Base-by-base conservation (phyloP, 2,113 vertebrate species). In the Tyto alba region DNA sequence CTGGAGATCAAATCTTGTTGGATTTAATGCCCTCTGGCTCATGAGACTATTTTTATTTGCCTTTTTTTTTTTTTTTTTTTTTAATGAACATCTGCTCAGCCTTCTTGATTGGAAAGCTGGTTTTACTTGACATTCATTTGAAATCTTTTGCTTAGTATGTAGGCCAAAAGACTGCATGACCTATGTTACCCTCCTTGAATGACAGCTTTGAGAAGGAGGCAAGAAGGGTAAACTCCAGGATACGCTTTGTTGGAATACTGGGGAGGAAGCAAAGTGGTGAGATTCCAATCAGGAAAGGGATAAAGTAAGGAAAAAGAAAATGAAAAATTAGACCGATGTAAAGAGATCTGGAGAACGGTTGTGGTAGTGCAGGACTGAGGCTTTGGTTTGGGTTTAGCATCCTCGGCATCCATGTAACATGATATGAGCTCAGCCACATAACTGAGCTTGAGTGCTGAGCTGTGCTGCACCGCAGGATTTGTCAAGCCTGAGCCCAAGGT, bases 41-140 rank as follows among this genome's bases (percentile, higher is more conserved):
- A 62, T 68, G 60, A 89, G 66, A 56, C 19, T 38, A 5, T 45
- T 12, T n/a, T 40, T 47, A 47, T 47, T 47, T 30, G n/a, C n/a
- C n/a, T n/a, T n/a, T n/a, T n/a, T n/a, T 34, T 17, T 23, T 15
- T 48, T 30, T 36, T 53, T 53, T 36, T 29, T 66, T 83, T 60
- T 55, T 23, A 10, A 75, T 89, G 13, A 95, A 88, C 78, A 82
- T 92, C 77, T 97, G 93, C 79, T 92, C 59, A 66, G 20, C 20
- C 23, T 87, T 79, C 47, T 95, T 96, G 77, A 89, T 90, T 92
- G 63, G 74, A 88, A 82, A 68, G 34, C 66, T 87, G 78, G 41
- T 91, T 91, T 88, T 76, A 38, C 64, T 60, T 93, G 40, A 50
- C 57, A 43, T 72, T 89, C 20, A 38, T 69, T 53, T 74, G 43